These are phyloP conservation scores for Eupithecia dodoneata DNA, from an alignment of 2,888 invertebrate genomes.

Conservation along the genomic window DNA sequence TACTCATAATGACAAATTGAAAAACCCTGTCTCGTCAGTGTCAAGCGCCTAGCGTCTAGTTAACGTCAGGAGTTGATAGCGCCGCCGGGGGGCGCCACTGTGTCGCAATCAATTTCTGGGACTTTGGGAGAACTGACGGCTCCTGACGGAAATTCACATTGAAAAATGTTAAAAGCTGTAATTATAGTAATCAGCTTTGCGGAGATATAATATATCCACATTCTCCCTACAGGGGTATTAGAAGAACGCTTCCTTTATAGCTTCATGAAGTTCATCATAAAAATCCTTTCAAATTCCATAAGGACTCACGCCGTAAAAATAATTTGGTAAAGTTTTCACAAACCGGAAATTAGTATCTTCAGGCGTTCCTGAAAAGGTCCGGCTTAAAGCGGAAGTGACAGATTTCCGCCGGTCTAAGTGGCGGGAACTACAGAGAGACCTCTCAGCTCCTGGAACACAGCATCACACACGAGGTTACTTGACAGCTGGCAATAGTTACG, in stretches of 20 bases:
- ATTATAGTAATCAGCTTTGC: background rate
- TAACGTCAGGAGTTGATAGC: constrained; percentile 3
- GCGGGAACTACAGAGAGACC: constrained; percentile 26
- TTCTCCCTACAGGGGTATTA: background rate
- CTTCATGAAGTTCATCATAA: background rate
- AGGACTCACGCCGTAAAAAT: constrained; percentile 24
- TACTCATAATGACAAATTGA: background rate
- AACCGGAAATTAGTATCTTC: constrained; percentile 45
- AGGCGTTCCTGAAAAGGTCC: constrained; percentile 24
- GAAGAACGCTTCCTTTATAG: background rate
- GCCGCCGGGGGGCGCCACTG: background rate
- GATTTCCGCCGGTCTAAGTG: constrained; percentile 38
- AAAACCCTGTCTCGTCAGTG: constrained; percentile 5
- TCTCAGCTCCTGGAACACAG: background rate
- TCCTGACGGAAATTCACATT: background rate
- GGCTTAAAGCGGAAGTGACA: constrained; percentile 31
- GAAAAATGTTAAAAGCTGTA: constrained; percentile 8
- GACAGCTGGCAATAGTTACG: background rate
- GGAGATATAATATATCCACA: background rate
- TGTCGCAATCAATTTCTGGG: constrained; percentile 16
- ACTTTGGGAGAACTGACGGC: background rate
- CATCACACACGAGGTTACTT: background rate
- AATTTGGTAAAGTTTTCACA: constrained; percentile 33
- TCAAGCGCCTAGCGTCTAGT: background rate
- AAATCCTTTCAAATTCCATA: background rate